Conservation (phyloP, 2,797 vertebrate genomes). For the Xenopus petersii region DNA sequence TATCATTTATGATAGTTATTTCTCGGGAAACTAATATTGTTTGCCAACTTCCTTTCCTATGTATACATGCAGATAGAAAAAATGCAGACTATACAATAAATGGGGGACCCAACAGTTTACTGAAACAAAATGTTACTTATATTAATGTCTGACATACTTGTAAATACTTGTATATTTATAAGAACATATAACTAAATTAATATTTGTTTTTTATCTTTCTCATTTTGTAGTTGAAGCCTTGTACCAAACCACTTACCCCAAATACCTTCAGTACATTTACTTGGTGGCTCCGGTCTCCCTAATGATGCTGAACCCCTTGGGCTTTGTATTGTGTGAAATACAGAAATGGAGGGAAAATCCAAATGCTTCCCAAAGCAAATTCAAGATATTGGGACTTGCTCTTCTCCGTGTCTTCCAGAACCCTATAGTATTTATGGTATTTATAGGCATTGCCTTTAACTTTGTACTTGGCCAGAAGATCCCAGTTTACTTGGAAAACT, state of each 20-base stretch:
- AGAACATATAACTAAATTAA: no score
- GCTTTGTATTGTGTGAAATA: slow-evolving; percentile 92
- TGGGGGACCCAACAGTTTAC: no score
- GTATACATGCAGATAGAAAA: no score
- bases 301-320: slow-evolving; percentile 88
- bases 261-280: slow-evolving; percentile 96
- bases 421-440: slow-evolving; percentile 96
- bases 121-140: no score
- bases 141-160: no score
- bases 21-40: no score
- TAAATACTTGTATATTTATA: no score
- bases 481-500: slow-evolving; percentile 83
- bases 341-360: slow-evolving; percentile 82
- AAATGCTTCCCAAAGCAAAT: slow-evolving; percentile 75
- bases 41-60: no score
- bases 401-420: slow-evolving; percentile 87
- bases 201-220: slow-evolving; percentile 52
- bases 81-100: no score
- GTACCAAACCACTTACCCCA: slow-evolving; percentile 85
- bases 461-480: slow-evolving; percentile 85
- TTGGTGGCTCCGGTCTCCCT: slow-evolving; percentile 94
- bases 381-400: slow-evolving; percentile 78
- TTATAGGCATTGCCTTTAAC: slow-evolving; percentile 86
- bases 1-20: no score
- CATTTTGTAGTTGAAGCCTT: slow-evolving; percentile 78